Conservation (phyloP, 2,888 invertebrate genomes). For the Zonitis immaculata region DNA sequence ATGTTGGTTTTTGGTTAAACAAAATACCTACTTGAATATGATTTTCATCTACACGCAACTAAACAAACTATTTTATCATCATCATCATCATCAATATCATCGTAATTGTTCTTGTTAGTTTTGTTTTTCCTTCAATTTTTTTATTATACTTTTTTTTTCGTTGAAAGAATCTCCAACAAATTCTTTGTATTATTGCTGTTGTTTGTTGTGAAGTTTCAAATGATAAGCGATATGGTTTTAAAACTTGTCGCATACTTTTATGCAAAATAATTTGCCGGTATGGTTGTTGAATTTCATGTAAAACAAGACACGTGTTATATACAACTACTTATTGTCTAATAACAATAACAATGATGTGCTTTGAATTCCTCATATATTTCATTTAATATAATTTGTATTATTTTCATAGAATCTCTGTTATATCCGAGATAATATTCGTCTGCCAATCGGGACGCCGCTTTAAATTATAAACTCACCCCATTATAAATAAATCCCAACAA, state of each 20-base stretch:
- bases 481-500: too few relatives aligned
- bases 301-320: slow-evolving; percentile 9
- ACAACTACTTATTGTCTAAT: slow-evolving; percentile 3
- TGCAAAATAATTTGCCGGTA: slow-evolving; percentile 11
- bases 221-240: not conserved
- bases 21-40: not conserved
- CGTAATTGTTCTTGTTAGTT: too few relatives aligned
- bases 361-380: slow-evolving; percentile 3
- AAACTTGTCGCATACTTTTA: slow-evolving; percentile 1
- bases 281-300: slow-evolving; percentile 5
- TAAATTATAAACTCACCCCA: too few relatives aligned
- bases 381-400: too few relatives aligned
- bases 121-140: too few relatives aligned
- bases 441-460: too few relatives aligned
- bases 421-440: too few relatives aligned
- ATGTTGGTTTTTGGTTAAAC: not conserved
- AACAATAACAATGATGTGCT: too few relatives aligned
- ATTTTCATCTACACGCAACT: not conserved
- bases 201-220: not conserved
- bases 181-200: not conserved
- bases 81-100: not conserved
- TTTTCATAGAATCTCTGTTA: too few relatives aligned
- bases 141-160: not conserved
- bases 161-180: not conserved
- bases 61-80: not conserved